A percentile compares a stretch with the other conserved stretches of the same genome.
Evolutionary conservation across 2,113 vertebrate genomes (phyloP).

Genomic region (Orientallactaga bullata): DNA sequence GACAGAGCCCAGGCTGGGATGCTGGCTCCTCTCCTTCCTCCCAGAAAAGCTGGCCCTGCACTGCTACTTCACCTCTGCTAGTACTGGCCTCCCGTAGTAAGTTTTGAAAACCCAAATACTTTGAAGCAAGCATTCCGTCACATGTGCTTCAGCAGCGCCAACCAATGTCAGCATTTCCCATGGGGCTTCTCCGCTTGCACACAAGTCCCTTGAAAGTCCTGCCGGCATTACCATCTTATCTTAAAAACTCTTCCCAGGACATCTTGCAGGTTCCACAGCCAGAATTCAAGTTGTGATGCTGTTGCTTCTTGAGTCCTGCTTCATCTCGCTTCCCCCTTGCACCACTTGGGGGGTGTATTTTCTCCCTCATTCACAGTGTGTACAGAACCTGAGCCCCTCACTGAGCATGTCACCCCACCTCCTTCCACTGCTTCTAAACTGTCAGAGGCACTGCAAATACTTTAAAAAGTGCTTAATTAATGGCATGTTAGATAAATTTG

Average conservation of each 20-base stretch:
- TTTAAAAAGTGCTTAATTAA: background rate
- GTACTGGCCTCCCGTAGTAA: rapidly evolving
- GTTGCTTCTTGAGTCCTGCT: rapidly evolving
- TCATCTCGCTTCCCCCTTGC: rapidly evolving
- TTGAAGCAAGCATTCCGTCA: rapidly evolving
- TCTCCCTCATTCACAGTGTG: background rate
- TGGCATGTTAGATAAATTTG: too few relatives aligned
- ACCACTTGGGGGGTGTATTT: rapidly evolving
- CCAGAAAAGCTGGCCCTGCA: rapidly evolving
- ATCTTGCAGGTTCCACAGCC: background rate
- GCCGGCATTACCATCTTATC: rapidly evolving
- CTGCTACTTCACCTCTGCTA: rapidly evolving
- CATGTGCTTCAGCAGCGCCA: rapidly evolving
- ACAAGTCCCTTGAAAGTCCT: too few relatives aligned
- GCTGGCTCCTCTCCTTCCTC: background rate
- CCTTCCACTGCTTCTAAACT: background rate
- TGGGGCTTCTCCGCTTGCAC: rapidly evolving
- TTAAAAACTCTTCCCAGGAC: rapidly evolving
- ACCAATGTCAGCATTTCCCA: rapidly evolving
- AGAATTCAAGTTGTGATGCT: rapidly evolving
- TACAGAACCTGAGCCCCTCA: rapidly evolving
- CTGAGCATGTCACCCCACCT: background rate
- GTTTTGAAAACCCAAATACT: background rate
- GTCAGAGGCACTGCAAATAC: rapidly evolving
- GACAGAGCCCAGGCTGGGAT: background rate